Evolutionary conservation across 2,888 invertebrate genomes (phyloP).

Genomic region (Stenotaenia linearis): DNA sequence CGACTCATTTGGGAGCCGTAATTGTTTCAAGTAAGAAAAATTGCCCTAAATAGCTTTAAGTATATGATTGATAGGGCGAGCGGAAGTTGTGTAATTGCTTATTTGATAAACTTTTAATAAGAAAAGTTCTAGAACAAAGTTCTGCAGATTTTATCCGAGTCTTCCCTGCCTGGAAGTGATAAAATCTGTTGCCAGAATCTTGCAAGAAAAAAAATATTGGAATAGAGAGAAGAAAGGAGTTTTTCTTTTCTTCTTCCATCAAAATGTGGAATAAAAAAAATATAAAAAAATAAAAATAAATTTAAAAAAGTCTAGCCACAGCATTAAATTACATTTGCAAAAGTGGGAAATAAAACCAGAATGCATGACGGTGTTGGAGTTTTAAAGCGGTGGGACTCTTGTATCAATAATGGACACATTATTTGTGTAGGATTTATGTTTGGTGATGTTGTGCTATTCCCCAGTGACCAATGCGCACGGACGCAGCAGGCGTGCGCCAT

Average conservation of each 20-base stretch:
- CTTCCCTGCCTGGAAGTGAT: not conserved
- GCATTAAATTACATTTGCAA: not conserved
- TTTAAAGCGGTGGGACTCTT: not conserved
- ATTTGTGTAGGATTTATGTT: conserved; percentile 4
- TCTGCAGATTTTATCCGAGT: not conserved
- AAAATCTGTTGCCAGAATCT: conserved; percentile 26
- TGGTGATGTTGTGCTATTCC: conserved; percentile 12
- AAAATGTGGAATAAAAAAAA: not conserved
- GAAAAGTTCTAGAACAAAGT: not conserved
- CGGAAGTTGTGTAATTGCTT: not conserved
- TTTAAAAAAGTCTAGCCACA: not conserved
- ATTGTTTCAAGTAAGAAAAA: not conserved
- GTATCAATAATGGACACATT: conserved; percentile 26
- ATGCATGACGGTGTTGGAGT: not conserved
- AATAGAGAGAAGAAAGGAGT: not conserved
- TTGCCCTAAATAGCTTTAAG: not conserved
- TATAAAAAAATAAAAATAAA: no score
- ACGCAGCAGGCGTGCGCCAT: conserved; percentile 19
- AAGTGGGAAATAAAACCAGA: not conserved
- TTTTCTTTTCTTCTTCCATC: not conserved
- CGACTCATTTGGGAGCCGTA: not conserved
- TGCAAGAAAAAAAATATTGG: not conserved
- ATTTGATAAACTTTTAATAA: not conserved
- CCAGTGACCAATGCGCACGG: conserved; percentile 23
- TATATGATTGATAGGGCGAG: not conserved